Percentiles rank a stretch among this genome's conserved stretches.
These are phyloP conservation scores for Oceanodroma leucorhoa DNA, from an alignment of 2,797 vertebrate species.

Conservation along the genomic window DNA sequence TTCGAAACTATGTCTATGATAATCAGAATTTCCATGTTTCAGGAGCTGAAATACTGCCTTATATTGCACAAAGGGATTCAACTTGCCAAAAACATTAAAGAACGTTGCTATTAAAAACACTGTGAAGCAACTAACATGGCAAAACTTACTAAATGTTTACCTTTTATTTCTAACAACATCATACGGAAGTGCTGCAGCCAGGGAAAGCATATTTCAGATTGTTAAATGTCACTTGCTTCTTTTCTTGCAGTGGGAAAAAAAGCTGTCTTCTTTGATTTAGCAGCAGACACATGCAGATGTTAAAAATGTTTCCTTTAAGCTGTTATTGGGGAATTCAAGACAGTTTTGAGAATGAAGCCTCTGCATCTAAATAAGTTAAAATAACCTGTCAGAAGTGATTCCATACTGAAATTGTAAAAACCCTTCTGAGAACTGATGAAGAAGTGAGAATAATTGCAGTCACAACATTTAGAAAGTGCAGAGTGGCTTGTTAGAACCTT, in stretches of 20 bases:
- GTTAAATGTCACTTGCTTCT: neutral
- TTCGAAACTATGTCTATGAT: neutral
- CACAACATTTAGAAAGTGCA: slow-evolving; percentile 64
- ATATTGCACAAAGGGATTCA: neutral
- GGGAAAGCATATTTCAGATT: neutral
- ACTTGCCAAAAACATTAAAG: neutral
- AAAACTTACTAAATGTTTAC: neutral
- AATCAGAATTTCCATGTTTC: neutral
- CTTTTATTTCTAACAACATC: neutral
- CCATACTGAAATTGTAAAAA: slow-evolving; percentile 41
- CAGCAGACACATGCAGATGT: neutral
- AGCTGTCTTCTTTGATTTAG: neutral
- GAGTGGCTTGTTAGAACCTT: slow-evolving; percentile 56
- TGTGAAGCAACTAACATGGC: neutral
- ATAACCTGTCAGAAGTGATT: slow-evolving; percentile 34
- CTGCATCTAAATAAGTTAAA: slow-evolving; percentile 33
- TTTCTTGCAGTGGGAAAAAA: neutral
- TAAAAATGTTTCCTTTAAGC: neutral
- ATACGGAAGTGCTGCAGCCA: neutral
- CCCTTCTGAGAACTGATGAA: slow-evolving; percentile 32
- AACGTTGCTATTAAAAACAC: neutral
- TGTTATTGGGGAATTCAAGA: neutral
- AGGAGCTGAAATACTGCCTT: neutral
- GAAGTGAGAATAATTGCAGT: slow-evolving; percentile 66
- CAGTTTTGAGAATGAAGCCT: neutral